These are phyloP conservation scores for Adineta ricciae DNA, from an alignment of 2,888 invertebrate genomes.

Conservation along the genomic window DNA sequence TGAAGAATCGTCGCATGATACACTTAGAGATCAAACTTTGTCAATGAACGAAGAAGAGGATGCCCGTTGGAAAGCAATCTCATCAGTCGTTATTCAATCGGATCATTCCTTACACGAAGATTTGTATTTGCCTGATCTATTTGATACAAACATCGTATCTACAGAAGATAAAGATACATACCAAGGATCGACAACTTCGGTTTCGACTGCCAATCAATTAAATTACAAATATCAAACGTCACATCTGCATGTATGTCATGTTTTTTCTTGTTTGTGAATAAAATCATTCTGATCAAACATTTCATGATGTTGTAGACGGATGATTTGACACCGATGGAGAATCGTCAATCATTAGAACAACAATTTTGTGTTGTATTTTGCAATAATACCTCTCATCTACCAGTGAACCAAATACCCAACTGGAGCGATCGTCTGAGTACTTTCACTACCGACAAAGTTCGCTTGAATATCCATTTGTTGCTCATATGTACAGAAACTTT, in stretches of 20 bases:
- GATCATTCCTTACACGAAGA: neutral
- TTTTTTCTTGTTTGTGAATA: too few species aligned
- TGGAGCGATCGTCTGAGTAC: neutral
- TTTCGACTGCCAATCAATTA: neutral
- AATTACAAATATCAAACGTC: too few species aligned
- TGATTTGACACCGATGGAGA: neutral
- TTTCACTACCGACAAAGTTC: neutral
- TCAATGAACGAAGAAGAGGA: neutral
- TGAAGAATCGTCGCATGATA: too few species aligned
- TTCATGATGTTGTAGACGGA: too few species aligned
- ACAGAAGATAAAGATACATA: neutral
- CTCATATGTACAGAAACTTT: neutral
- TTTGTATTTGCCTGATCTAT: neutral
- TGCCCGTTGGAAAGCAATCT: neutral
- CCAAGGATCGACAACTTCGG: neutral
- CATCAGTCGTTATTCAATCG: neutral
- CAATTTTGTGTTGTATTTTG: neutral
- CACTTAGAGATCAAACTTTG: neutral
- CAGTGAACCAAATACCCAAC: neutral
- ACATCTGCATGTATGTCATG: too few species aligned
- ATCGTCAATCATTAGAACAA: neutral
- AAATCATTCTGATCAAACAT: too few species aligned
- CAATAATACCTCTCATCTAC: neutral
- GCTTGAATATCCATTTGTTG: neutral
- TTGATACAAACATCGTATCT: neutral